A percentile compares a stretch with the other conserved stretches of the same genome.
Conservation (phyloP, 2,888 invertebrate species). For the Pristionchus japonicus region DNA sequence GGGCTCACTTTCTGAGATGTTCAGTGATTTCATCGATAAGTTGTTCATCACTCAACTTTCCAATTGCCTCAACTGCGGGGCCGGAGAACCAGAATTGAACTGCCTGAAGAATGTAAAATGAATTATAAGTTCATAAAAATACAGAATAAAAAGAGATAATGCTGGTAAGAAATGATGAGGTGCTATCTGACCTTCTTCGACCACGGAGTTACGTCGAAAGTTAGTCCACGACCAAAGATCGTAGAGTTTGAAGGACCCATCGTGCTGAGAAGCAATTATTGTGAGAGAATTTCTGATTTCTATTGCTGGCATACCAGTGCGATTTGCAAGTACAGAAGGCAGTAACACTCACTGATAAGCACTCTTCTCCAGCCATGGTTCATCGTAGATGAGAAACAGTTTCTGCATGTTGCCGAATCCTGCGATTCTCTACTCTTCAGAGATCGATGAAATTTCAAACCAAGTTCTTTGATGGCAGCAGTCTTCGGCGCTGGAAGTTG, state of each 20-base stretch:
- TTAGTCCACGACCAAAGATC: conserved; percentile 6
- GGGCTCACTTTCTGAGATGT: neutral
- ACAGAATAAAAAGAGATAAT: no score
- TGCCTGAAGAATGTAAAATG: neutral
- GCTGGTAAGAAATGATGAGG: no score
- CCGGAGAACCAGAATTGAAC: conserved; percentile 40
- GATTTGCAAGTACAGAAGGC: no score
- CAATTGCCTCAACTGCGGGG: neutral
- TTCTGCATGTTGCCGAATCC: conserved; percentile 43
- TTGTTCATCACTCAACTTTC: neutral
- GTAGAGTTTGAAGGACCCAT: neutral
- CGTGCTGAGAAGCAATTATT: no score
- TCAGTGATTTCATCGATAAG: neutral
- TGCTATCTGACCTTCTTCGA: neutral
- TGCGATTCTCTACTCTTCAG: neutral
- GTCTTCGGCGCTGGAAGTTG: neutral
- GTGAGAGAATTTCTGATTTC: no score
- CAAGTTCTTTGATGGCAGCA: neutral
- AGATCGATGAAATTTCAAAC: neutral
- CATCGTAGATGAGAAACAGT: neutral
- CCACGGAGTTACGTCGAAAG: conserved; percentile 16
- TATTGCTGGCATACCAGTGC: no score
- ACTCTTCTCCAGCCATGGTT: neutral
- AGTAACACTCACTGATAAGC: neutral
- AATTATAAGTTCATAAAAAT: no score